phyloP scores from a whole-genome alignment of 2,113 vertebrate genomes.

The Zosterops hypoxanthus region DNA sequence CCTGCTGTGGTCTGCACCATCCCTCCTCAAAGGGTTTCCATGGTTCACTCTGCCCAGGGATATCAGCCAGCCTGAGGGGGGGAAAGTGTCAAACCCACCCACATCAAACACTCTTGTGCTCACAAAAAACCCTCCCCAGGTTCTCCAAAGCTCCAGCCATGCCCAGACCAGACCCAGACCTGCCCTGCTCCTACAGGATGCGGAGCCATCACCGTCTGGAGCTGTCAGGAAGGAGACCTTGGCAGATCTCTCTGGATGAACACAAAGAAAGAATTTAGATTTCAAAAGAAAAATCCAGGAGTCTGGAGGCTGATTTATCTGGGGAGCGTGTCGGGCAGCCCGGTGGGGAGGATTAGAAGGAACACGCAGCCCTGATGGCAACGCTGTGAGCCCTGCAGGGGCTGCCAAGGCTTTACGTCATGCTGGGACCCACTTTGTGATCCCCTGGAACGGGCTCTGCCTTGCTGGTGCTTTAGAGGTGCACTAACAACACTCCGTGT shows the following conservation, averaged over 20 bases:
- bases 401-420: constrained; percentile 44
- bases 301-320: not conserved
- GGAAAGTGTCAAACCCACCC: not conserved
- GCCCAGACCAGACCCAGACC: not conserved
- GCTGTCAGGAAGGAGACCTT: constrained; percentile 29
- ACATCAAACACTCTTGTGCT: not conserved
- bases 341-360: constrained; percentile 27
- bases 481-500: constrained; percentile 37
- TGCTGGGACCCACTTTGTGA: constrained; percentile 12
- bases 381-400: not conserved
- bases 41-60: not conserved
- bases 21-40: not conserved
- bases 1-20: not conserved
- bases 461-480: constrained; percentile 19
- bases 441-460: constrained; percentile 28
- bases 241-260: not conserved
- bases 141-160: constrained; percentile 31
- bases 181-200: not conserved
- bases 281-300: not conserved
- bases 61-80: not conserved
- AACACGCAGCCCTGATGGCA: constrained; percentile 41
- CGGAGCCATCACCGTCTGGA: not conserved
- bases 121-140: not conserved
- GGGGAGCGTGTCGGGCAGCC: constrained; percentile 21
- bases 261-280: not conserved